Base-by-base conservation (phyloP, 2,797 vertebrate species). In the Serranus cabrilla region DNA sequence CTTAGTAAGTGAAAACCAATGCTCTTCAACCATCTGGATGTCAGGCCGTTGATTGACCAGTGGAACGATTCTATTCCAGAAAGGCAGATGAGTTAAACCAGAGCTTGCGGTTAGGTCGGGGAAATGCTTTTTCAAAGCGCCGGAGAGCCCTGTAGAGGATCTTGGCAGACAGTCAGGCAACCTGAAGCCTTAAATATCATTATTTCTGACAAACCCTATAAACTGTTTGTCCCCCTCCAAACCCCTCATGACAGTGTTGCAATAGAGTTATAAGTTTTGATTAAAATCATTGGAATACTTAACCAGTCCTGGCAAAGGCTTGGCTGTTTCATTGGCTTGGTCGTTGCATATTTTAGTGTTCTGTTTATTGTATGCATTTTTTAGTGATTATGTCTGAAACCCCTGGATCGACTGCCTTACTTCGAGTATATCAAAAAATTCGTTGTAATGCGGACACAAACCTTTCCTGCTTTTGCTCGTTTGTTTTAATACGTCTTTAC, bases 171-270 rank as follows among this genome's bases (percentile, higher is more conserved):
- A 14, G 21, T 85, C 68, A 69, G 43, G 65, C 74, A 79, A 74
- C 43, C 71, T 62, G 51, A 85, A 74, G 76, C 85, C 79, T 89
- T 95, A 67, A 87, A 69, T 47, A 63, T 68, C 52, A 79, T 95
- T 91, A 62, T 81, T 84, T 91, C 89, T 95, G 94, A 95, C 95
- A 94, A 90, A 91, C 90, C 89, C 86, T 91, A 81, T 88, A 91
- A 90, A 89, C 92, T 90, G 49, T 80, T 71, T 78, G 68, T 51
- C 27, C 11, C 47, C 40, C 75, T 31, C 50, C 74, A 9, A 16
- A n/a, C 21, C 52, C 43, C 57, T 67, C 39, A 31, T 65, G 23
- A 64, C 59, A 66, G 60, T 87, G 81, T 76, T 86, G 74, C 66
- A 84, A 74, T 64, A 70, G 74, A 76, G 55, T 63, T 71, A 49